Evolutionary conservation across 2,113 vertebrate species (phyloP).

Genomic region (Limnothrissa miodon): DNA sequence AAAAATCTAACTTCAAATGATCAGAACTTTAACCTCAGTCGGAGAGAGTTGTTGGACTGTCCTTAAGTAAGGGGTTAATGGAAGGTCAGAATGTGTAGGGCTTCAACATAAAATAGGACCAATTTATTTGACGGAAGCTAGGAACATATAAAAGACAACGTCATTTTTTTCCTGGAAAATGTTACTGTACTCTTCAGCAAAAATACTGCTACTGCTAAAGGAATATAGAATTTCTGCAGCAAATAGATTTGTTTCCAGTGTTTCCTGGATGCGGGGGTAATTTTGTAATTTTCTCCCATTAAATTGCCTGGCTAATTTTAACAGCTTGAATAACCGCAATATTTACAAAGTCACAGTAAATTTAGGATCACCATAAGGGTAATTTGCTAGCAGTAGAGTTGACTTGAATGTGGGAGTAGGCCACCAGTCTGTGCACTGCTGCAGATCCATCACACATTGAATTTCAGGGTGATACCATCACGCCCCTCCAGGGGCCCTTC

Average conservation of each 20-base stretch:
- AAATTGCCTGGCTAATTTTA: not conserved
- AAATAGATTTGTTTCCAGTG: too few relatives aligned
- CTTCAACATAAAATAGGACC: not conserved
- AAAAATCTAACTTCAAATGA: not conserved
- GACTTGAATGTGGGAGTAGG: not conserved
- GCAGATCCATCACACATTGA: not conserved
- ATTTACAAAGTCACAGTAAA: not conserved
- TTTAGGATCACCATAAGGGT: not conserved
- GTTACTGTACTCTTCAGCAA: not conserved
- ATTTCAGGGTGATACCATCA: not conserved
- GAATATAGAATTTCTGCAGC: too few relatives aligned
- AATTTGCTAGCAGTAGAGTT: not conserved
- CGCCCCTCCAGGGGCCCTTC: not conserved
- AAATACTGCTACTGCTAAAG: not conserved
- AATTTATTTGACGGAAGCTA: not conserved
- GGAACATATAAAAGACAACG: not conserved
- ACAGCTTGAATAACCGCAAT: not conserved
- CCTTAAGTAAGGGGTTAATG: not conserved
- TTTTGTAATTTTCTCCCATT: not conserved
- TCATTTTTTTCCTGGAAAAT: not conserved
- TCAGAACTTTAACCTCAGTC: not conserved
- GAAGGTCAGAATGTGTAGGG: not conserved
- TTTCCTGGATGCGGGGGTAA: not conserved
- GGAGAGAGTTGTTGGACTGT: not conserved
- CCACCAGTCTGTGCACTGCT: not conserved